A percentile compares a stretch with the other conserved stretches of the same genome.
Evolutionary conservation across 1,140 invertebrate genomes (phyloP).

Genomic region (Liolophura sinensis): DNA sequence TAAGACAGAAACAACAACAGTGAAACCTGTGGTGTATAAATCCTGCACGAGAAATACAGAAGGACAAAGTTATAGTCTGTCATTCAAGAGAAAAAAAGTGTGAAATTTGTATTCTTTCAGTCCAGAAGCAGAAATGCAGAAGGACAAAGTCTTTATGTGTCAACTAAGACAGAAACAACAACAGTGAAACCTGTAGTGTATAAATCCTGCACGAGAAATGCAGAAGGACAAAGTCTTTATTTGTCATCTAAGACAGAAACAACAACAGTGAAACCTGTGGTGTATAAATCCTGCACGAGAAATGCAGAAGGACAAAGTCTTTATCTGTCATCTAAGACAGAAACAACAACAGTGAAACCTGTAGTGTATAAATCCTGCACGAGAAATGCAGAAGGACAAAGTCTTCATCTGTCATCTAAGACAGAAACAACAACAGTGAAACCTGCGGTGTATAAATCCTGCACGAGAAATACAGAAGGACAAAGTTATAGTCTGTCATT

Average conservation of each 20-base stretch:
- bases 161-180: conserved; percentile 5
- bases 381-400: conserved; percentile 27
- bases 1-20: conserved; percentile 68
- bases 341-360: conserved; percentile 86
- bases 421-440: conserved; percentile 75
- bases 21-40: conserved; percentile 95
- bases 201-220: no score
- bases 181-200: not conserved
- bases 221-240: no score
- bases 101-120: conserved; percentile 95
- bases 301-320: conserved; percentile 9
- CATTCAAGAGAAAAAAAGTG: conserved; percentile 78
- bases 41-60: conserved; percentile 64
- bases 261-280: conserved; percentile 90
- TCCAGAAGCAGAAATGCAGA: conserved; percentile 64
- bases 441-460: conserved; percentile 95
- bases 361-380: conserved; percentile 88
- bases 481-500: not conserved
- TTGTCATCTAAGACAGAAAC: conserved; percentile 42
- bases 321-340: not conserved
- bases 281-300: conserved; percentile 84
- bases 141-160: no score
- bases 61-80: not conserved
- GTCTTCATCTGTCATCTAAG: not conserved
- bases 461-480: conserved; percentile 46